Base-by-base conservation (phyloP, 2,113 vertebrate genomes). In the Ursus arctos region DNA sequence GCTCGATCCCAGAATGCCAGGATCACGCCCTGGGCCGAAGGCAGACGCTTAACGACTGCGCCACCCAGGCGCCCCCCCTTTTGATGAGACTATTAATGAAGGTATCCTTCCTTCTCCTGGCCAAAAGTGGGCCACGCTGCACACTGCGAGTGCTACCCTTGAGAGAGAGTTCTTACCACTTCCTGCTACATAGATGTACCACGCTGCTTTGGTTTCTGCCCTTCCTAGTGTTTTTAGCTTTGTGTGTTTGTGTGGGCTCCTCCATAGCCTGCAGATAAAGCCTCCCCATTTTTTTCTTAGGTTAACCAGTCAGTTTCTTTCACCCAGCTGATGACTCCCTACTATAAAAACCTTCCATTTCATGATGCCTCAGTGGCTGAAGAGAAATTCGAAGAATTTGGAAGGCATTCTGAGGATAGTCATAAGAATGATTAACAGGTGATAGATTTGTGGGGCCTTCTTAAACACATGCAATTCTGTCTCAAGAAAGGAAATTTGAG, bases 401-500 rank as follows among this genome's bases (percentile, higher is more conserved):
- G 72, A 71, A 89, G 53, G 49, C 13, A 33, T 94, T 92, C 24
- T 83, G 21, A 89, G 24, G 47, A 43, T 14, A 93, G 57, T 36
- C 79, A 80, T n/a, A 40, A 86, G 89, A 96, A 72, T 43, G 31
- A 89, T 81, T 79, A 26, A 3, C 49, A 31, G 77, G 4, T 67
- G 80, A 51, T 40, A 55, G 51, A 55, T 85, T 89, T 76, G 43
- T 77, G 74, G n/a, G 65, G 24, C 21, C 26, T 43, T 51, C 43
- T 53, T 79, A 92, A 79, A 86, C 31, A 92, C 31, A 65, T 31
- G 21, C 18, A 84, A 57, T 90, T 96, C 91, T 93, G 31, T 33
- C 84, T 80, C 36, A 91, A 84, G 94, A 96, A 92, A 49, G 69
- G 21, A 80, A 74, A 87, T 49, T 63, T 47, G 88, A 59, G 47